A percentile compares a stretch with the other conserved stretches of the same genome.
Evolutionary conservation across 2,113 vertebrate genomes (phyloP).

Genomic region (Chionomys nivalis): DNA sequence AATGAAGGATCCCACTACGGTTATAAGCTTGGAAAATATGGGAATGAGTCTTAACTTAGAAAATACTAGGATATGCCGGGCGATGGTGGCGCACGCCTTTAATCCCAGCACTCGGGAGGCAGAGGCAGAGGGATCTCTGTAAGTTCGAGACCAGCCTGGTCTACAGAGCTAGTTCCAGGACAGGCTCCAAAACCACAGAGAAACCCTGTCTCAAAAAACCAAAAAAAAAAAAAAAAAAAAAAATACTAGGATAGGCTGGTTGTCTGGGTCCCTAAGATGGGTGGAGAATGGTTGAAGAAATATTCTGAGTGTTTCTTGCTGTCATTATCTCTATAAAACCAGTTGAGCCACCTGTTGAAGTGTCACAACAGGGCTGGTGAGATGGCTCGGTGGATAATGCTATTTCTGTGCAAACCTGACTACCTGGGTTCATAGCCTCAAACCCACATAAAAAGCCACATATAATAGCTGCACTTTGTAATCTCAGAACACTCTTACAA

Average conservation of each 20-base stretch:
- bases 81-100: too few relatives aligned
- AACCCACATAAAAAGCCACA: neutral
- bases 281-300: neutral
- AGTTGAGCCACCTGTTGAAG: neutral
- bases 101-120: too few relatives aligned
- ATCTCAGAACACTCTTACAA: neutral
- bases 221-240: too few relatives aligned
- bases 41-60: neutral
- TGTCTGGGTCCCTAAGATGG: too few relatives aligned
- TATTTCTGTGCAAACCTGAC: neutral
- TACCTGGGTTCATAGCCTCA: neutral
- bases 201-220: too few relatives aligned
- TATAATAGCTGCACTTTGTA: neutral
- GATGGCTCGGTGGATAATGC: neutral
- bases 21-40: neutral
- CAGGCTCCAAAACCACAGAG: too few relatives aligned
- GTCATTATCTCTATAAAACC: neutral
- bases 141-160: too few relatives aligned
- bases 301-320: neutral
- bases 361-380: neutral
- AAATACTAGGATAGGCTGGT: neutral
- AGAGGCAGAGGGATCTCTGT: too few relatives aligned
- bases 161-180: too few relatives aligned
- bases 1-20: neutral
- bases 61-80: too few relatives aligned